Conservation (phyloP, 2,113 vertebrate species). For the Neodon shergylaensis region DNA sequence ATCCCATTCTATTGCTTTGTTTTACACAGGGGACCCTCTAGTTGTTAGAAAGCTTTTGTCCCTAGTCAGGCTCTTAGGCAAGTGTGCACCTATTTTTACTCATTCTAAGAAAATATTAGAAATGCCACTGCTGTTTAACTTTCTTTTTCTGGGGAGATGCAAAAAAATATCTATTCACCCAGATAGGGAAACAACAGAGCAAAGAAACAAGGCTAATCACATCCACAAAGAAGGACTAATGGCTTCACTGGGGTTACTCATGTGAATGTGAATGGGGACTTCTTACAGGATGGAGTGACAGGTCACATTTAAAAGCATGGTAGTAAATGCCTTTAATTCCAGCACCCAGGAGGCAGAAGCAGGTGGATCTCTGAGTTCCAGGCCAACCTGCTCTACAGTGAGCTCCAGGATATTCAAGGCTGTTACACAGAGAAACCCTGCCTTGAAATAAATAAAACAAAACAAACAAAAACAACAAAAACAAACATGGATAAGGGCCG, state of each 20-base stretch:
- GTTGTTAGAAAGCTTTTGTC: neutral
- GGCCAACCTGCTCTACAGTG: neutral
- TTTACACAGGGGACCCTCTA: neutral
- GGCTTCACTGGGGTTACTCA: neutral
- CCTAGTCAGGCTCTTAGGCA: neutral
- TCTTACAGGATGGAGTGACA: neutral
- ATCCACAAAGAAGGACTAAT: neutral
- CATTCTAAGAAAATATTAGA: conserved; percentile 6
- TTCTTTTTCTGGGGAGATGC: neutral
- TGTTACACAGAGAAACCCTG: neutral
- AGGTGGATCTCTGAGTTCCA: neutral
- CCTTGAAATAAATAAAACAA: neutral
- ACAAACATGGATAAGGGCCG: too few relatives aligned
- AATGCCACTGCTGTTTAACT: neutral
- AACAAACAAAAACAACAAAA: neutral
- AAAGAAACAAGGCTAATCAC: neutral
- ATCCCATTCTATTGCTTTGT: neutral
- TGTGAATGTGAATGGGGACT: neutral
- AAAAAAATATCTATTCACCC: neutral
- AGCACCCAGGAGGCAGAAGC: neutral
- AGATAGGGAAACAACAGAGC: neutral
- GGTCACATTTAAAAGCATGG: neutral
- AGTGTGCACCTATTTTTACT: neutral
- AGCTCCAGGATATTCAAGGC: neutral
- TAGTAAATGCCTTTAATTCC: neutral